phyloP scores from a whole-genome alignment of 1,140 invertebrate genomes.

The Drosophila nebulosa region DNA sequence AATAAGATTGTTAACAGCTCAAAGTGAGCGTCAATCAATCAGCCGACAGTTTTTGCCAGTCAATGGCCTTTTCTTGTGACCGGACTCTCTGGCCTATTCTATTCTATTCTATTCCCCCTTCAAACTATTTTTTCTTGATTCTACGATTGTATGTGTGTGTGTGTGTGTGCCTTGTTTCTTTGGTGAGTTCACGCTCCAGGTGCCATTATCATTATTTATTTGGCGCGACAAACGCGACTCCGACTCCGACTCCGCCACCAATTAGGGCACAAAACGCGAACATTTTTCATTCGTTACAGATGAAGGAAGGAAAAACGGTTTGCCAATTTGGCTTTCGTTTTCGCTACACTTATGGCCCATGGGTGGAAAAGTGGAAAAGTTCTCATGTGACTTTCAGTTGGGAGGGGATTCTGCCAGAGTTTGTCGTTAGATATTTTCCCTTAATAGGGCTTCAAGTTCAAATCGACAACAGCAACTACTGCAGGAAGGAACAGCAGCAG shows the following conservation, averaged over 20 bases:
- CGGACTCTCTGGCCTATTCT: not conserved
- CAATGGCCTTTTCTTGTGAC: slow-evolving; percentile 46
- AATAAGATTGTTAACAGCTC: slow-evolving; percentile 67
- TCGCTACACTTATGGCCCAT: slow-evolving; percentile 54
- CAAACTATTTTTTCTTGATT: not conserved
- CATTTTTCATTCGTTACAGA: slow-evolving; percentile 62
- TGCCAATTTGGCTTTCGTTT: slow-evolving; percentile 77
- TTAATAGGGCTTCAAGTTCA: slow-evolving; percentile 62
- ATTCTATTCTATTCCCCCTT: not conserved
- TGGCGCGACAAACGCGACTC: slow-evolving; percentile 60
- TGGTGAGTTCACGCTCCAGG: slow-evolving; percentile 57
- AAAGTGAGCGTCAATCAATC: slow-evolving; percentile 69
- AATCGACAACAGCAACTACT: not conserved
- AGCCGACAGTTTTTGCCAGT: slow-evolving; percentile 58
- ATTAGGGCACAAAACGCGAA: slow-evolving; percentile 67
- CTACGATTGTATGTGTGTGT: not conserved
- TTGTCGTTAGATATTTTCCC: slow-evolving; percentile 38
- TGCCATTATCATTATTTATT: slow-evolving; percentile 79
- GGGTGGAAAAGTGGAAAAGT: slow-evolving; percentile 45
- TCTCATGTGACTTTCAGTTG: slow-evolving; percentile 58
- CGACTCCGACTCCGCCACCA: slow-evolving; percentile 38
- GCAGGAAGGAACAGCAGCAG: not conserved
- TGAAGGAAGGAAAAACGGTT: slow-evolving; percentile 38
- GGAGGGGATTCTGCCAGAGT: not conserved
- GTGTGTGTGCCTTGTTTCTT: not conserved